Conservation (phyloP, 2,888 invertebrate species). For the Agonopterix heracliana region DNA sequence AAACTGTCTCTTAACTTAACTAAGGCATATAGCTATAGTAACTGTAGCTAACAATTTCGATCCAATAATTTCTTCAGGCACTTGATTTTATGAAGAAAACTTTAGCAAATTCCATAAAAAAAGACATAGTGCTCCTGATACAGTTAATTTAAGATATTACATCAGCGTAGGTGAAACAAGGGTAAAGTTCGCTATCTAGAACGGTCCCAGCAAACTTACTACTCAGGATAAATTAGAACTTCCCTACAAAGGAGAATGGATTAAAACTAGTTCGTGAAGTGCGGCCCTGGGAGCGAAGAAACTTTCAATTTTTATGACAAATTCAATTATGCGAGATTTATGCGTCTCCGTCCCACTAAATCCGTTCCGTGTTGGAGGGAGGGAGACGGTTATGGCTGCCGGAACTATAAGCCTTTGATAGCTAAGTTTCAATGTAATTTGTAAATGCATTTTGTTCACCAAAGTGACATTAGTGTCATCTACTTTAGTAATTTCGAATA, state of each 20-base stretch:
- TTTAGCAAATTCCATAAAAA: no score
- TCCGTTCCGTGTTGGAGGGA: conserved; percentile 37
- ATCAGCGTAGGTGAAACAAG: conserved; percentile 49
- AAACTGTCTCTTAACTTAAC: no score
- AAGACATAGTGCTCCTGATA: no score
- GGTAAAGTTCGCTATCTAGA: conserved; percentile 55
- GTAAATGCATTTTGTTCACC: conserved; percentile 38
- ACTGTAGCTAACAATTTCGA: no score
- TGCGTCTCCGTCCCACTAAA: conserved; percentile 47
- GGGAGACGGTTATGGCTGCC: conserved; percentile 29
- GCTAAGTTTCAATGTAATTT: conserved; percentile 29
- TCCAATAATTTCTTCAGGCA: no score
- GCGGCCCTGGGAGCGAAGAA: conserved; percentile 55
- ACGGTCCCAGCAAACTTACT: conserved; percentile 63
- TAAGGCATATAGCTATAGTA: no score
- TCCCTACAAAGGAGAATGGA: conserved; percentile 69
- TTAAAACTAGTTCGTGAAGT: conserved; percentile 69
- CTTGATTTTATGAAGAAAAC: no score
- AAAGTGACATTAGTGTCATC: conserved; percentile 29
- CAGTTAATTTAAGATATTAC: conserved; percentile 20
- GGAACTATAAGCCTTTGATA: conserved; percentile 34
- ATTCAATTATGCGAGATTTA: conserved; percentile 69
- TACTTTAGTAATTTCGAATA: conserved; percentile 25
- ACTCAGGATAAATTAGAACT: conserved; percentile 74
- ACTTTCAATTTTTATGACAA: conserved; percentile 75